These are phyloP conservation scores for Drosophila tani DNA, from an alignment of 1,140 invertebrate genomes.

Conservation along the genomic window DNA sequence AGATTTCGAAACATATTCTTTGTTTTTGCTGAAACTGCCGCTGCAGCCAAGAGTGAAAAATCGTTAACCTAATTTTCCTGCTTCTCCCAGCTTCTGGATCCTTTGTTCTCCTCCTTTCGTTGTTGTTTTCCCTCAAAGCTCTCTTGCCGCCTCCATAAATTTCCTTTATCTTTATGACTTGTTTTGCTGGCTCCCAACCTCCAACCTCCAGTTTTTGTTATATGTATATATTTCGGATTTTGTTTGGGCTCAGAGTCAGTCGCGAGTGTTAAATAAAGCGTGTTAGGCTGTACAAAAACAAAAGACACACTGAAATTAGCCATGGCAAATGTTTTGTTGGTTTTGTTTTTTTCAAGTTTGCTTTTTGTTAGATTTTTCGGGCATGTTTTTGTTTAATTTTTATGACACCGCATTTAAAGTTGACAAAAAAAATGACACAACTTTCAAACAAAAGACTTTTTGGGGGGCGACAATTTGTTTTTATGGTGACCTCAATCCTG, in stretches of 20 bases:
- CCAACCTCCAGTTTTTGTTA: constrained; percentile 46
- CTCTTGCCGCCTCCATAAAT: constrained; percentile 73
- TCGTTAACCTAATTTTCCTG: constrained; percentile 80
- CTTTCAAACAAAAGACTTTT: constrained; percentile 41
- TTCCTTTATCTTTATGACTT: constrained; percentile 82
- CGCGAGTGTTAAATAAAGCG: constrained; percentile 67
- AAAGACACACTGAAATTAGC: constrained; percentile 48
- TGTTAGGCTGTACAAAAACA: constrained; percentile 34
- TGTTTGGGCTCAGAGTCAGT: constrained; percentile 8
- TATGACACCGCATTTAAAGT: constrained; percentile 52
- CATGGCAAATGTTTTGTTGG: constrained; percentile 41
- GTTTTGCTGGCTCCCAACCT: constrained; percentile 58
- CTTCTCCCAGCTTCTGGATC: constrained; percentile 40
- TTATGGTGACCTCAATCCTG: constrained; percentile 1
- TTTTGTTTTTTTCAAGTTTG: constrained; percentile 19
- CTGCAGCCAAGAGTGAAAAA: constrained; percentile 74
- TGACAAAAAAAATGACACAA: constrained; percentile 17
- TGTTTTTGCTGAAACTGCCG: constrained; percentile 24
- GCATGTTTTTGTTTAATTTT: constrained; percentile 68
- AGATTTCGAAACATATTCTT: constrained; percentile 71
- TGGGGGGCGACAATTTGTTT: constrained; percentile 50
- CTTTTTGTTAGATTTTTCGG: constrained; percentile 28
- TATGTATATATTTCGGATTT: constrained; percentile 47
- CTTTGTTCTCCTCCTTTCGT: constrained; percentile 9
- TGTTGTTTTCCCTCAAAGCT: constrained; percentile 70